A percentile compares a stretch with the other conserved stretches of the same genome.
These are phyloP conservation scores for Cyprinodon brontotheroides DNA, from an alignment of 2,113 vertebrate genomes.

Conservation along the genomic window DNA sequence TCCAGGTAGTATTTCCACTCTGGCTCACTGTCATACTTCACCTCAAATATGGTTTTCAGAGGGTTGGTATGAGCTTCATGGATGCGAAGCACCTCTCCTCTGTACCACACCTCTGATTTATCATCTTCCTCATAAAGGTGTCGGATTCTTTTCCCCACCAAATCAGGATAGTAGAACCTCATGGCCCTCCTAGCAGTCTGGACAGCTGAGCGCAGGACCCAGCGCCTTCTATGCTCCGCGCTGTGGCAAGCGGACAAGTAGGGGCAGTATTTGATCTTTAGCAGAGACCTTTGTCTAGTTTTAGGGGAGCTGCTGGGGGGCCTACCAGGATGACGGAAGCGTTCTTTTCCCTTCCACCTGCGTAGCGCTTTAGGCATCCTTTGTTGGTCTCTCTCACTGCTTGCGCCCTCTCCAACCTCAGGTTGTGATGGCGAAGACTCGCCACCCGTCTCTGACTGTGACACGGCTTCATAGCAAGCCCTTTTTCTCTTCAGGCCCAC, in stretches of 20 bases:
- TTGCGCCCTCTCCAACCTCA: not conserved
- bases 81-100: conserved; percentile 78
- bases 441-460: not conserved
- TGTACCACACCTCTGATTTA: conserved; percentile 82
- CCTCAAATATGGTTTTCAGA: conserved; percentile 80
- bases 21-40: conserved; percentile 84
- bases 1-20: conserved; percentile 84
- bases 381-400: not conserved
- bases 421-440: conserved; percentile 23
- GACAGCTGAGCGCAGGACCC: conserved; percentile 76
- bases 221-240: conserved; percentile 62
- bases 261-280: conserved; percentile 78
- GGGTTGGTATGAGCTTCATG: conserved; percentile 74
- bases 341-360: conserved; percentile 29
- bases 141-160: conserved; percentile 82
- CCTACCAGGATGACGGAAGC: conserved; percentile 37
- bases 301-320: conserved; percentile 55
- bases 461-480: conserved; percentile 61
- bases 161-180: conserved; percentile 74
- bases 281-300: conserved; percentile 49
- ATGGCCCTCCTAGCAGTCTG: conserved; percentile 49
- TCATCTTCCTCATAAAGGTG: conserved; percentile 86
- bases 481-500: conserved; percentile 39
- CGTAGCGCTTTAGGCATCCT: conserved; percentile 10
- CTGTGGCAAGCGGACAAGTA: conserved; percentile 66